Evolutionary conservation across 1,140 invertebrate genomes (phyloP), one percentile per base, ranked within the genome.

Genomic region (Sarcophaga peregrina): DNA sequence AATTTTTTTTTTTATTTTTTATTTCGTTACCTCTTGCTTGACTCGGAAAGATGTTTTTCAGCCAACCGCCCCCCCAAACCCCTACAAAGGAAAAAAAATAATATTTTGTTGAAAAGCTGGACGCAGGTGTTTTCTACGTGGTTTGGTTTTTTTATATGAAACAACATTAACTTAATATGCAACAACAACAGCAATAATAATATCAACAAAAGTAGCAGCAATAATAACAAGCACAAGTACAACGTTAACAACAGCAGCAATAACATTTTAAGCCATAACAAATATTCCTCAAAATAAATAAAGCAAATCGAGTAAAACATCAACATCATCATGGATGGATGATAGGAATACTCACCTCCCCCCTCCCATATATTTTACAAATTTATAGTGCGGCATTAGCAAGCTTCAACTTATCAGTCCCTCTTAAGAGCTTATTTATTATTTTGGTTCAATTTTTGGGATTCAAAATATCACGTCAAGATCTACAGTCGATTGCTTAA

Each of bases 81-180:
- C n/a, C n/a, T 72, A 37, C 5, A 15, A 47, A 50, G 5, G n/a
- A 47, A 78, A 52, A 78, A 78, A 78, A 78, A 50, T 13, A 50
- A 20, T 20, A 78, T 78, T 78, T 78, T 52, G 47, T 15, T 78
- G 75, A 78, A 78, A 58, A 81, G 80, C 80, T 81, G 80, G 80
- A 81, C 80, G 80, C 80, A 81, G 80, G 80, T 81, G 80, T 81
- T 81, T 81, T 81, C 50, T 81, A 81, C 80, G 80, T 81, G 80
- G 80, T 68, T 81, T 81, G 80, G 52, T 81, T 81, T 58, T 68
- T 81, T 45, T 54, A 37, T 47, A 81, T 81, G 62, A 45, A 62
- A 62, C 20, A 58, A 81, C 80, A 81, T 81, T 81, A 81, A 81
- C 45, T 81, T 81, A 81, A 62, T 81, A 47, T 62, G 17, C 20